Base-by-base conservation (phyloP, 2,113 vertebrate species). In the Anarrhichthys ocellatus region DNA sequence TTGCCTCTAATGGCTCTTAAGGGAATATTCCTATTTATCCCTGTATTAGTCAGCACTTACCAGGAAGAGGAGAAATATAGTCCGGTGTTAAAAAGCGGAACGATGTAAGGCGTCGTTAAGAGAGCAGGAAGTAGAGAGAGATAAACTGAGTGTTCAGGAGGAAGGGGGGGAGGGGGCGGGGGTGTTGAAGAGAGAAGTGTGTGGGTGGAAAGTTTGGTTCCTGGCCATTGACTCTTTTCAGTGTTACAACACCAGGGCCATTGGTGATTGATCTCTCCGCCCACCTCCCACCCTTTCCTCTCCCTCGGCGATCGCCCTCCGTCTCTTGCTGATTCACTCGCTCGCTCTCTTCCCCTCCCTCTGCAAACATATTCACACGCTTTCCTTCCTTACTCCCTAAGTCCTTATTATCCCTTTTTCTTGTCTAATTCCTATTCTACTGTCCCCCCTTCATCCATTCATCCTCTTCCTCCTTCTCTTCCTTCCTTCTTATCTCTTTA, bases 201-300 rank as follows among this genome's bases (percentile, higher is more conserved):
- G 87, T 89, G 82, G 87, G 89, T 87, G 84, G 87, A 88, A 87
- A 83, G 83, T 92, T 87, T 82, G 81, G 83, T 93, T 91, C 74
- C 80, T 70, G 71, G 86, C 71, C 87, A 90, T 86, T 85, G 85
- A 81, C 88, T 92, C 76, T 79, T 84, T 82, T 82, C 78, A 84
- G 5, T 82, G 80, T 86, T 90, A 77, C 82, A 88, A 86, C 87
- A 86, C 66, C 44, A 59, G 75, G 80, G 71, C 88, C 32, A 20
- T 36, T 61, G 73, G 74, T 81, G 88, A 92, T 86, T 83, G 89
- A 92, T 91, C 78, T 84, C 61, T 82, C 80, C 46, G 5, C 68
- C 79, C 36, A 1, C 70, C 84, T 87, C 78, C 78, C 72, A 56
- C 81, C 76, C 48, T 50, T 76, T 46, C 69, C 68, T 40, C 78